Conservation (phyloP, 1,140 invertebrate species). For the Mamestra configurata region DNA sequence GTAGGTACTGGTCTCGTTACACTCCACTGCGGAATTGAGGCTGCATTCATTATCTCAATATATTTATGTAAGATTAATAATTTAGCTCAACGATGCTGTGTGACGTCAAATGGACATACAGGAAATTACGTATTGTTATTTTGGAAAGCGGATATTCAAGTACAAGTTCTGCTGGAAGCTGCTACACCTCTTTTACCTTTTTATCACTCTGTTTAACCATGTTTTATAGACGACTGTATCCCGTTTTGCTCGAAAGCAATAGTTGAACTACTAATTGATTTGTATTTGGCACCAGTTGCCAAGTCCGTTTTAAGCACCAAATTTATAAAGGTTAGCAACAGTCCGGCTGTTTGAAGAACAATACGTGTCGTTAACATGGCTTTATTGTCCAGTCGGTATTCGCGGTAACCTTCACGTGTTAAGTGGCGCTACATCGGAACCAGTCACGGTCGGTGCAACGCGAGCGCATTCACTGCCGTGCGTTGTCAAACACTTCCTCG, state of each 20-base stretch:
- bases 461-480: conserved; percentile 19
- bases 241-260: conserved; percentile 7
- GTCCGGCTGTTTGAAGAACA: background rate
- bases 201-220: background rate
- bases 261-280: background rate
- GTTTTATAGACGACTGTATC: conserved; percentile 3
- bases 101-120: conserved; percentile 21
- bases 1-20: conserved; percentile 65
- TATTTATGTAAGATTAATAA: conserved; percentile 37
- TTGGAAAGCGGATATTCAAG: conserved; percentile 38
- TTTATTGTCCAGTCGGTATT: conserved; percentile 40
- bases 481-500: conserved; percentile 46
- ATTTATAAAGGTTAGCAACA: conserved; percentile 3
- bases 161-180: conserved; percentile 24
- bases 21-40: conserved; percentile 67
- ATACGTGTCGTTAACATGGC: conserved; percentile 1
- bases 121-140: conserved; percentile 38
- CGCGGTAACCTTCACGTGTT: conserved; percentile 28
- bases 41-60: conserved; percentile 65
- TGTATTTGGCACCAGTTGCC: background rate
- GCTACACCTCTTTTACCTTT: conserved; percentile 20
- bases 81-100: conserved; percentile 1
- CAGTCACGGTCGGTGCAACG: conserved; percentile 8
- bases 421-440: conserved; percentile 22
- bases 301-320: background rate